phyloP scores from a whole-genome alignment of 2,113 vertebrate species.

The Axis porcinus region DNA sequence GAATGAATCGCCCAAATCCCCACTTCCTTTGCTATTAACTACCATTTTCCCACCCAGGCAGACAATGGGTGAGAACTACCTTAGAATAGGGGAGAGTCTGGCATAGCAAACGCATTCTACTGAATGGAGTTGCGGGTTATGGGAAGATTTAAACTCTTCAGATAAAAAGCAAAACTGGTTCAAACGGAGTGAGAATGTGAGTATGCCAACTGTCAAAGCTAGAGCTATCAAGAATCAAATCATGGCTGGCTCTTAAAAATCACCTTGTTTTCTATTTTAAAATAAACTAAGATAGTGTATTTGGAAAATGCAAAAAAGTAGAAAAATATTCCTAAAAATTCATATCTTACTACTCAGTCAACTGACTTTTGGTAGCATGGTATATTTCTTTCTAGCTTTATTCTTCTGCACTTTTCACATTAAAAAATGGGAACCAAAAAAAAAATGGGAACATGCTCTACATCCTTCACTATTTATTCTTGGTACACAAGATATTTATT shows the following conservation, averaged over 20 bases:
- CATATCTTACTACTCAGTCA: not conserved
- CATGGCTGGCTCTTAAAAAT: not conserved
- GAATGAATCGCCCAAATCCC: not conserved
- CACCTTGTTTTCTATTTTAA: not conserved
- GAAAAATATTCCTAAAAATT: not conserved
- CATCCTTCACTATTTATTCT: not conserved
- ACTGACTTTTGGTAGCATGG: not conserved
- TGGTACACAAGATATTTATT: not conserved
- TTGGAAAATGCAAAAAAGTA: slow-evolving; percentile 13
- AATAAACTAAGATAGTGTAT: not conserved
- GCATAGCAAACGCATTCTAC: not conserved
- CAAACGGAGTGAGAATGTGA: not conserved
- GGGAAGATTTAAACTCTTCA: not conserved
- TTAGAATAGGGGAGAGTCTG: not conserved
- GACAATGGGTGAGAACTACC: not conserved
- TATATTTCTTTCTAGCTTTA: not conserved
- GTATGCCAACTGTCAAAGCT: not conserved
- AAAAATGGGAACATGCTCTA: not conserved
- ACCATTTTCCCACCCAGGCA: not conserved
- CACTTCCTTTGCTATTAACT: not conserved
- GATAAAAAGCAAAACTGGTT: not conserved
- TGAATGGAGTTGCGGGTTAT: not conserved
- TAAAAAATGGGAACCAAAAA: not conserved
- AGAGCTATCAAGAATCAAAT: not conserved
- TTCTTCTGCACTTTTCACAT: not conserved